Evolutionary conservation across 2,888 invertebrate species (phyloP), one percentile per base, ranked within the genome.

Genomic region (Mechanitis messenoides): DNA sequence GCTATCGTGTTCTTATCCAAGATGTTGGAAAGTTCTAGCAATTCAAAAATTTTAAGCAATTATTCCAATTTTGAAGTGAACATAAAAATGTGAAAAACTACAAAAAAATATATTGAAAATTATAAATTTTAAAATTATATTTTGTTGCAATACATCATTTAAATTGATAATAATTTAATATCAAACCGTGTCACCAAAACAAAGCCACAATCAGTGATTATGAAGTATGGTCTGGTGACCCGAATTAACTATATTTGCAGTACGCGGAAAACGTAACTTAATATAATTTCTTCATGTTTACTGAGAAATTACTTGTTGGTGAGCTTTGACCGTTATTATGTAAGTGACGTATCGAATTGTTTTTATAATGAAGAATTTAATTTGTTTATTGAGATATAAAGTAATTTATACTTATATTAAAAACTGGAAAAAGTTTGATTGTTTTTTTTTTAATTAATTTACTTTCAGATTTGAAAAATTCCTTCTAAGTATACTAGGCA

Each of bases 201-300:
- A 60, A 58, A 55, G 45, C 38, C 53, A 57, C 53, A 61, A 61
- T 38, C 54, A 33, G 50, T 57, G 47, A 61, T 64, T 57, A 64
- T 45, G 50, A 56, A 53, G 42, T 50, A 45, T 53, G 61, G 55
- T 33, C 35, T 12, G 33, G 33, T 63, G 64, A 64, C 64, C 64
- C 57, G 53, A 59, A 61, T 64, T 50, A 33, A 56, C 57, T 50
- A 55, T 60, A 63, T 60, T 60, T 31, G 61, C 50, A n/a, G 20
- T 64, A 61, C 61, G 50, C 55, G 50, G 64, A 64, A 64, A 45
- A 55, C 55, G 61, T 50, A 61, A 64, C 59, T 50, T 64, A 59
- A 64, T 61, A 55, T 45, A 28, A 20, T 58, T 31, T 53, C 56
- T 57, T 53, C 42, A 42, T 50, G 50, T 50, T 50, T 50, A 50